Conservation (phyloP, 2,888 invertebrate genomes). For the Agriopis leucophaearia region DNA sequence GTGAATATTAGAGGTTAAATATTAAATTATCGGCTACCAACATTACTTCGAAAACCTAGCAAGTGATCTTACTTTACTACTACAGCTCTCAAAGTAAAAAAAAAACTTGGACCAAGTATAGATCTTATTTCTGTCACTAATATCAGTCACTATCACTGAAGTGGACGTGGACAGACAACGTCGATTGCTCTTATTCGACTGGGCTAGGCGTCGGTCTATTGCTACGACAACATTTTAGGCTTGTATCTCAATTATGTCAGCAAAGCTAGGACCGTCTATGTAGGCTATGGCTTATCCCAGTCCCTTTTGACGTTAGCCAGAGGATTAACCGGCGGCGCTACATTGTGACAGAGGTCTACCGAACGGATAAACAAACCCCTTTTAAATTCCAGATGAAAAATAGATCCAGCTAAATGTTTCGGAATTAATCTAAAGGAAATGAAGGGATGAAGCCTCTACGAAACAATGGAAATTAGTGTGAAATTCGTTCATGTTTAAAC, state of each 20-base stretch:
- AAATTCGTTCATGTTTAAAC: slow-evolving; percentile 12
- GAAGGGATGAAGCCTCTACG: slow-evolving; percentile 14
- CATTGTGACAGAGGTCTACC: slow-evolving; percentile 34
- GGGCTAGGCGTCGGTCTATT: too few relatives aligned
- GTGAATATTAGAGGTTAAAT: too few relatives aligned
- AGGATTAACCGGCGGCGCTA: slow-evolving; percentile 26
- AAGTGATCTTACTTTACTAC: too few relatives aligned
- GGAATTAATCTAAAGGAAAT: slow-evolving; percentile 36
- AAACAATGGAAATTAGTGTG: slow-evolving; percentile 18
- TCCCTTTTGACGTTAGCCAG: slow-evolving; percentile 25
- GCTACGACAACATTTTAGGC: not conserved
- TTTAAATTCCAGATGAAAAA: slow-evolving; percentile 38
- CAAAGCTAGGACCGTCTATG: slow-evolving; percentile 9
- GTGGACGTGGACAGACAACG: too few relatives aligned
- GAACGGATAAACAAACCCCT: slow-evolving; percentile 38
- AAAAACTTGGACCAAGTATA: too few relatives aligned
- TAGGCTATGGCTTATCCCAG: slow-evolving; percentile 26
- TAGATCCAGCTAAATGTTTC: slow-evolving; percentile 34
- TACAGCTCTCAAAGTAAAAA: too few relatives aligned
- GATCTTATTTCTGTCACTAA: too few relatives aligned
- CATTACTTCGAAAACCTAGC: too few relatives aligned
- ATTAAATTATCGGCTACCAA: too few relatives aligned
- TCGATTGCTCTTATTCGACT: too few relatives aligned
- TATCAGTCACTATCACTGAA: too few relatives aligned
- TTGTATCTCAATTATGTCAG: slow-evolving; percentile 16